Base-by-base conservation (phyloP, 2,888 invertebrate species). In the Taphrorychus bicolor region DNA sequence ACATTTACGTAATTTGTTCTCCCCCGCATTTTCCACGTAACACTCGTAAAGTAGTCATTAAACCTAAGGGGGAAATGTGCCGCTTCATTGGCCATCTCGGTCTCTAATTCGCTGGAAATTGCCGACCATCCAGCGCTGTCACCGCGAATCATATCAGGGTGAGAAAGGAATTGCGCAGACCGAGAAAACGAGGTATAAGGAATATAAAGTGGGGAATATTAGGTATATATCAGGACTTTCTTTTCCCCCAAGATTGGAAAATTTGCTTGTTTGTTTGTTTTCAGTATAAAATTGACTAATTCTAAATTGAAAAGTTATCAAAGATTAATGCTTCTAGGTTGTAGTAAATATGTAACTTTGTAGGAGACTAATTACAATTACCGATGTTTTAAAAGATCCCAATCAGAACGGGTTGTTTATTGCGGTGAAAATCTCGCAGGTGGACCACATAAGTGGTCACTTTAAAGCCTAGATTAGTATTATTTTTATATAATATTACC, bases 61-160 rank as follows among this genome's bases (percentile, higher is more conserved):
- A 70, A 68, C 69, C 68, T 67, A 70, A 69, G 71, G 68, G 71
- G 73, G 70, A 70, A 68, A 67, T 65, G 71, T 73, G 69, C 60
- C 74, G 74, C 72, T 75, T 75, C 75, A 75, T 75, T 74, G 75
- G 73, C 66, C 69, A 62, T 71, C 71, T 73, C 71, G 73, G 69
- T 69, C 72, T 70, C 71, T 75, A 74, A 75, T 74, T 74, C 71
- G 74, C 71, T 70, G 66, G 74, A 74, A 75, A 74, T 75, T 75
- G 74, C 72, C 73, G 73, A 74, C 72, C 74, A 73, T 74, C 73
- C 68, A 73, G 61, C 66, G 70, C 72, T 71, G 75, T 74, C 75
- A 71, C 66, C 69, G 69, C 73, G 72, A 71, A 73, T 74, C 72
- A 73, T 73, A 63, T 73, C 72, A 48, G 22, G 19, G 22, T 22